Conservation (phyloP, 2,888 invertebrate genomes). For the Melipona beecheii region DNA sequence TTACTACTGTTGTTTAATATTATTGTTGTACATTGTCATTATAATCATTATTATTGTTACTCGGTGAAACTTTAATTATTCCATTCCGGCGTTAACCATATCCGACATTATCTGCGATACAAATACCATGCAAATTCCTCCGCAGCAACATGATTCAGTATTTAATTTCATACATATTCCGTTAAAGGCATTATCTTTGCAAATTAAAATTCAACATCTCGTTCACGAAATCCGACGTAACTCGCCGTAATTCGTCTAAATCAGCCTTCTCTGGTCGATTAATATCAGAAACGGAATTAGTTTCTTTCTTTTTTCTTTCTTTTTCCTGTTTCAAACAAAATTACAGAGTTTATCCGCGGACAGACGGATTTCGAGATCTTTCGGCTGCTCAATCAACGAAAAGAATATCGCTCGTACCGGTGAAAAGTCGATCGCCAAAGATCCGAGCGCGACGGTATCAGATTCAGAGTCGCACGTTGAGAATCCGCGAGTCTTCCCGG, state of each 20-base stretch:
- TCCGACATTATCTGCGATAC: background rate
- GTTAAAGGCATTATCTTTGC: background rate
- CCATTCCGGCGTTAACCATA: background rate
- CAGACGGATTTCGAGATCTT: too few relatives aligned
- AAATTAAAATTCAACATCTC: background rate
- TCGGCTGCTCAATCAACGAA: too few relatives aligned
- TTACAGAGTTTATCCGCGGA: too few relatives aligned
- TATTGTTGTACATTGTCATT: too few relatives aligned
- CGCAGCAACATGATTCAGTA: background rate
- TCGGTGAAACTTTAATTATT: background rate
- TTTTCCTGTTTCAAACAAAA: too few relatives aligned
- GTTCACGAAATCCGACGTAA: background rate
- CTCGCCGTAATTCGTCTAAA: background rate
- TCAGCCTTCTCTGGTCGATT: background rate
- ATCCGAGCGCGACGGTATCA: too few relatives aligned
- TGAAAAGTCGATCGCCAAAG: too few relatives aligned
- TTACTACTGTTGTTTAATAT: background rate
- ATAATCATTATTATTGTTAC: background rate
- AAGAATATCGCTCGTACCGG: too few relatives aligned
- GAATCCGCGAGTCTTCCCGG: background rate
- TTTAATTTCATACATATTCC: background rate
- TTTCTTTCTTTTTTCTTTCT: background rate
- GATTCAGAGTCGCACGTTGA: too few relatives aligned
- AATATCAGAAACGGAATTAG: background rate
- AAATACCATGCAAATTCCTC: background rate